phyloP scores from a whole-genome alignment of 92 coral and sea anemone genomes.

The Zoanthus gigantus region DNA sequence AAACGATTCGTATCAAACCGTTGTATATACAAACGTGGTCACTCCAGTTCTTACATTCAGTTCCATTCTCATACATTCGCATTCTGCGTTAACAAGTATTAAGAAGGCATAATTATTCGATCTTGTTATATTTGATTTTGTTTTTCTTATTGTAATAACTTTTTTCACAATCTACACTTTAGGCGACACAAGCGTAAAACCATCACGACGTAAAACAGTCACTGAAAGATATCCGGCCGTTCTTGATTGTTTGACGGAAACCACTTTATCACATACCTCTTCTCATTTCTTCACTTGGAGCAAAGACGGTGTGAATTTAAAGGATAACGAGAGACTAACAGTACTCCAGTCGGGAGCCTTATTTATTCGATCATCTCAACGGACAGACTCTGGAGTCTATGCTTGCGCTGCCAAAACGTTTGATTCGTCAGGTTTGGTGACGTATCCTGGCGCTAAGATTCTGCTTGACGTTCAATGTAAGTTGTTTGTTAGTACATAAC shows the following conservation, averaged over 20 bases:
- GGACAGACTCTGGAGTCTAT: slow-evolving; percentile 84
- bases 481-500: slow-evolving; percentile 2
- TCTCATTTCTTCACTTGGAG: slow-evolving; percentile 79
- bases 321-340: slow-evolving; percentile 65
- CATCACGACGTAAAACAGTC: slow-evolving; percentile 83
- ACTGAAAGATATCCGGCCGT: slow-evolving; percentile 77
- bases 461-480: slow-evolving; percentile 91
- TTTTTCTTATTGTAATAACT: background rate
- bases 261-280: slow-evolving; percentile 56
- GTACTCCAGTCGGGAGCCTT: slow-evolving; percentile 84
- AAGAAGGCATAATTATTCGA: background rate
- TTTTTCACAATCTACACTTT: background rate
- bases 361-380: slow-evolving; percentile 66
- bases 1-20: too few relatives aligned
- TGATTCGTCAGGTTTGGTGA: slow-evolving; percentile 68
- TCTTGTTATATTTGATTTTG: background rate
- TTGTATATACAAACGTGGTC: too few relatives aligned
- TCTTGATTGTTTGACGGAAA: slow-evolving; percentile 78
- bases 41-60: too few relatives aligned
- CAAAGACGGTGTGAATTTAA: slow-evolving; percentile 73
- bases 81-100: too few relatives aligned
- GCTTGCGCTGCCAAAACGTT: slow-evolving; percentile 84
- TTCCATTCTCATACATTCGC: too few relatives aligned
- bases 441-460: slow-evolving; percentile 76
- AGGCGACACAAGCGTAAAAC: slow-evolving; percentile 62